Percentiles rank a stretch among this genome's conserved stretches.
Conservation (phyloP, 2,113 vertebrate genomes). For the Dipodomys spectabilis region DNA sequence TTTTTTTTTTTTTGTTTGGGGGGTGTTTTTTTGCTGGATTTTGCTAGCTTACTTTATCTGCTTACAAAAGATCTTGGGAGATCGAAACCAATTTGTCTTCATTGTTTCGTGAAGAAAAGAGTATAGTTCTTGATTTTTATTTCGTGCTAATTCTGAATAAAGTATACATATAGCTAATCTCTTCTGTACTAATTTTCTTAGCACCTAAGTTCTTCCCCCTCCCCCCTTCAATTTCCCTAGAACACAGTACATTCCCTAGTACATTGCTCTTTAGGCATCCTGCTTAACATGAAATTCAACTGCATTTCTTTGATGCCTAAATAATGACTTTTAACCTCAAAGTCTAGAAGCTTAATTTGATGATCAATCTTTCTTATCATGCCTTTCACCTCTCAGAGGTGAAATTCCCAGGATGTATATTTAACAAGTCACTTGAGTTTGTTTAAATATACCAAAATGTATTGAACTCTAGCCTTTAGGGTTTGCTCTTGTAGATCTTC, state of each 20-base stretch:
- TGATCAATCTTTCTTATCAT: background rate
- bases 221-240: background rate
- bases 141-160: background rate
- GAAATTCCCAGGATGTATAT: background rate
- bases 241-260: background rate
- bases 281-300: background rate
- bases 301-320: background rate
- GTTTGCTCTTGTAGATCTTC: slow-evolving; percentile 15
- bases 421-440: slow-evolving; percentile 11
- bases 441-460: background rate
- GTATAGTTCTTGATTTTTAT: background rate
- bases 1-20: too few species aligned
- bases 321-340: background rate
- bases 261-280: background rate
- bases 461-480: background rate
- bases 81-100: background rate
- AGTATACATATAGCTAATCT: background rate
- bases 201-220: background rate
- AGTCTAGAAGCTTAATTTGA: background rate
- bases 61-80: background rate
- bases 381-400: background rate
- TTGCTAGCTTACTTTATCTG: background rate
- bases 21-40: background rate
- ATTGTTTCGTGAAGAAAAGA: background rate
- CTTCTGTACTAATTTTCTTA: background rate